Percentiles rank a stretch among this genome's conserved stretches.
These are phyloP conservation scores for Drosophila kambysellisi DNA, from an alignment of 2,888 invertebrate genomes.

Conservation along the genomic window DNA sequence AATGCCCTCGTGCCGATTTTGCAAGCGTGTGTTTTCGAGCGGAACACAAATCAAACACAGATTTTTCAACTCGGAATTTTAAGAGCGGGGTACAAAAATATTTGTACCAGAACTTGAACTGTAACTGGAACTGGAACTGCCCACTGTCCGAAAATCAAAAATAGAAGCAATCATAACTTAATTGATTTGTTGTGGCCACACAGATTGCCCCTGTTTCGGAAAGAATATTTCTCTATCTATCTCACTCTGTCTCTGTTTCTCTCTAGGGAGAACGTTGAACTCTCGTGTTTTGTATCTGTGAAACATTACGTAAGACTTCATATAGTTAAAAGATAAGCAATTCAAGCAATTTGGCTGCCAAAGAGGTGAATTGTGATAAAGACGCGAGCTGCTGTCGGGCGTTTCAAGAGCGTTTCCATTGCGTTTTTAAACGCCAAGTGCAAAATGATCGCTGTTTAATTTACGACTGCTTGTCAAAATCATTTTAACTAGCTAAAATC, in stretches of 20 bases:
- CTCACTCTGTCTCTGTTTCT: not conserved
- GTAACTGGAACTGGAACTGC: slow-evolving; percentile 28
- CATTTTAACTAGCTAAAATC: not conserved
- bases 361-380: slow-evolving; percentile 29
- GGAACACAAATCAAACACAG: slow-evolving; percentile 45
- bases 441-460: slow-evolving; percentile 40
- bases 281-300: slow-evolving; percentile 24
- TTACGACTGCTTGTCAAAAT: slow-evolving; percentile 28
- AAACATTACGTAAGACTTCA: slow-evolving; percentile 37
- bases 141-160: slow-evolving; percentile 15
- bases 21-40: slow-evolving; percentile 26
- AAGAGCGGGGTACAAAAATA: not conserved
- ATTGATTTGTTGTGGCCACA: slow-evolving; percentile 54
- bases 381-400: slow-evolving; percentile 27
- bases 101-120: slow-evolving; percentile 7
- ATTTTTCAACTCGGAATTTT: slow-evolving; percentile 16
- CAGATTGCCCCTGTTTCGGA: slow-evolving; percentile 36
- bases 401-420: slow-evolving; percentile 20
- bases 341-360: slow-evolving; percentile 10
- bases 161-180: slow-evolving; percentile 31
- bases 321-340: not conserved
- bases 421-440: slow-evolving; percentile 33
- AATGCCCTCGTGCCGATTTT: slow-evolving; percentile 46
- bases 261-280: slow-evolving; percentile 42
- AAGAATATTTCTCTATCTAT: not conserved